Conservation (phyloP, 1,140 invertebrate species). For the Orussus abietinus region DNA sequence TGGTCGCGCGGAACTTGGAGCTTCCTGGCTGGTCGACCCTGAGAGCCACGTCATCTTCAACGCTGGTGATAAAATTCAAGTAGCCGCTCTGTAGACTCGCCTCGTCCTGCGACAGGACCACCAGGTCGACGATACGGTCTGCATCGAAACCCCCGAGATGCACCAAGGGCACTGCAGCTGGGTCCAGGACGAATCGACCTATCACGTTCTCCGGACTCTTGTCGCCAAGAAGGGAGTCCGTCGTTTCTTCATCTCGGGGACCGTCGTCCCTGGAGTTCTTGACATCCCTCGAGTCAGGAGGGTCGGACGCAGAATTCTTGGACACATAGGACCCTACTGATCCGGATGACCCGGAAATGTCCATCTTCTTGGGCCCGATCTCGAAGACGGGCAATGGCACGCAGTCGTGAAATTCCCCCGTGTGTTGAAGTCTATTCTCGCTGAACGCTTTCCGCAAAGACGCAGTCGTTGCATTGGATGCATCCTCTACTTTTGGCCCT, state of each 20-base stretch:
- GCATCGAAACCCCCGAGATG: conserved; percentile 11
- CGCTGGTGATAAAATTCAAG: conserved; percentile 40
- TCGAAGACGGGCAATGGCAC: conserved; percentile 34
- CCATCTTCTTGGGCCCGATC: too few species aligned
- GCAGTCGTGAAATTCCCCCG: conserved; percentile 47
- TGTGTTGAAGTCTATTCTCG: conserved; percentile 31
- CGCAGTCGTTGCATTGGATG: conserved; percentile 25
- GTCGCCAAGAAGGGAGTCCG: conserved; percentile 8
- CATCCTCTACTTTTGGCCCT: too few species aligned
- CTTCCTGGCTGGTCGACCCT: too few species aligned
- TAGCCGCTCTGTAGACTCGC: conserved; percentile 29
- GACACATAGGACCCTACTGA: too few species aligned
- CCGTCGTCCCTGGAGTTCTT: background rate
- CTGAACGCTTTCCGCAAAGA: conserved; percentile 26
- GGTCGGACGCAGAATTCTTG: too few species aligned
- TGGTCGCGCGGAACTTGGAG: too few species aligned
- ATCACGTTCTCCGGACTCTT: background rate
- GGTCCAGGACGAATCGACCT: background rate
- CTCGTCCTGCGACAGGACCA: conserved; percentile 21
- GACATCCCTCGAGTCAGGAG: too few species aligned
- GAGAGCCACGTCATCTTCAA: conserved; percentile 28
- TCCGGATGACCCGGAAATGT: too few species aligned
- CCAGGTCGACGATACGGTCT: conserved; percentile 13
- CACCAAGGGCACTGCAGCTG: conserved; percentile 13
- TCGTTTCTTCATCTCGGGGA: conserved; percentile 6